These are phyloP conservation scores for Rhabdomys dilectus DNA, from an alignment of 2,113 vertebrate genomes.

Conservation along the genomic window DNA sequence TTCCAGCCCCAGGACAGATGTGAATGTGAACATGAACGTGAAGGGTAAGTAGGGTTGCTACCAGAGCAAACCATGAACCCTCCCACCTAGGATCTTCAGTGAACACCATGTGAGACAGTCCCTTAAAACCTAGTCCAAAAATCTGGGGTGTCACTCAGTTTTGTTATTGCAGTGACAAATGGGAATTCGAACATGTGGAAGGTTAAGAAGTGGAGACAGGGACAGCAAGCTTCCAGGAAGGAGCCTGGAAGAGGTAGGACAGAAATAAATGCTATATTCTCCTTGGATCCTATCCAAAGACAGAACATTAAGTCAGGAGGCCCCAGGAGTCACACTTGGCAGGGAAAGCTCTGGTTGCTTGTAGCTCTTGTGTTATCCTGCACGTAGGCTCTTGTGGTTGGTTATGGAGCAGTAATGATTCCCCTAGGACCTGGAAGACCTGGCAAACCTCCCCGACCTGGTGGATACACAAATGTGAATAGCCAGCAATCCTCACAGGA, in stretches of 20 bases:
- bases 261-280: not conserved
- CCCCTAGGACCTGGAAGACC: not conserved
- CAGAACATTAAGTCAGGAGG: not conserved
- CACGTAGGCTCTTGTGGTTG: not conserved
- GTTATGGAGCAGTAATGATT: not conserved
- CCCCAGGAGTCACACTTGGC: not conserved
- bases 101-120: accelerated
- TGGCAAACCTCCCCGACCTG: not conserved
- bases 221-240: not conserved
- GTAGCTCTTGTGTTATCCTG: not conserved
- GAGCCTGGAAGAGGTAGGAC: not conserved
- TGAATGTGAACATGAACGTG: not conserved
- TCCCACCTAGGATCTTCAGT: not conserved
- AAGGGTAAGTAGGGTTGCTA: no score
- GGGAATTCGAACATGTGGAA: not conserved
- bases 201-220: not conserved
- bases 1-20: not conserved
- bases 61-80: not conserved
- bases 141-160: not conserved
- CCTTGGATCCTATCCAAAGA: not conserved
- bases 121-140: not conserved
- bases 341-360: not conserved
- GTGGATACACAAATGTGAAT: not conserved
- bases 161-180: not conserved
- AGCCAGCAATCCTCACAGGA: not conserved